phyloP scores from a whole-genome alignment of 2,113 vertebrate genomes.

The Misgurnus mizolepis region DNA sequence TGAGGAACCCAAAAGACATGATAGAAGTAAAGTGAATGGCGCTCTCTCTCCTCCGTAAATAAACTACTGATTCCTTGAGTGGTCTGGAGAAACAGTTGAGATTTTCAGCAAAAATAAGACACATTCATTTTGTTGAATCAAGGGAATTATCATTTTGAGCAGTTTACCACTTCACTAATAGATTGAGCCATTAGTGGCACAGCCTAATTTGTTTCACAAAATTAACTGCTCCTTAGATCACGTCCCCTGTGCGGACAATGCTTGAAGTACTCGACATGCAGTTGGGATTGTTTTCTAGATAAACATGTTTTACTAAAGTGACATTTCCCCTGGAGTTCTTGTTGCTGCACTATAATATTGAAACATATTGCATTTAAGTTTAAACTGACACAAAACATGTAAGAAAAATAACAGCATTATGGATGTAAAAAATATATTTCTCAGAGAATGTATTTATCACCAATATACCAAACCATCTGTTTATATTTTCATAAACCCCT shows the following conservation, averaged over 20 bases:
- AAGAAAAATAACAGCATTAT: too few species aligned
- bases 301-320: background rate
- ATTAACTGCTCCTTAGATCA: conserved; percentile 25
- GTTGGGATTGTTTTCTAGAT: background rate
- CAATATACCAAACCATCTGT: too few species aligned
- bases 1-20: conserved; percentile 22
- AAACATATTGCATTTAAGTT: too few species aligned
- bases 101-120: conserved; percentile 37
- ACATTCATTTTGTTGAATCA: conserved; percentile 30
- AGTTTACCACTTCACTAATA: conserved; percentile 25
- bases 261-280: background rate
- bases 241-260: background rate
- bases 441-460: too few species aligned
- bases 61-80: conserved; percentile 34
- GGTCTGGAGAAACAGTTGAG: background rate
- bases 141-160: conserved; percentile 44
- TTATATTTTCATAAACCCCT: too few species aligned
- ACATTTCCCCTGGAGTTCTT: background rate
- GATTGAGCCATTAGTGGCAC: conserved; percentile 19
- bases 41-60: conserved; percentile 26
- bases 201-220: conserved; percentile 38
- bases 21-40: background rate
- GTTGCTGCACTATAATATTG: background rate
- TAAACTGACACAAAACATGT: too few species aligned
- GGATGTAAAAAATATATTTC: too few species aligned